Evolutionary conservation across 64 coral and sea anemone species (phyloP), one percentile per base, ranked within the genome.

Genomic region (Platygyra sinensis): DNA sequence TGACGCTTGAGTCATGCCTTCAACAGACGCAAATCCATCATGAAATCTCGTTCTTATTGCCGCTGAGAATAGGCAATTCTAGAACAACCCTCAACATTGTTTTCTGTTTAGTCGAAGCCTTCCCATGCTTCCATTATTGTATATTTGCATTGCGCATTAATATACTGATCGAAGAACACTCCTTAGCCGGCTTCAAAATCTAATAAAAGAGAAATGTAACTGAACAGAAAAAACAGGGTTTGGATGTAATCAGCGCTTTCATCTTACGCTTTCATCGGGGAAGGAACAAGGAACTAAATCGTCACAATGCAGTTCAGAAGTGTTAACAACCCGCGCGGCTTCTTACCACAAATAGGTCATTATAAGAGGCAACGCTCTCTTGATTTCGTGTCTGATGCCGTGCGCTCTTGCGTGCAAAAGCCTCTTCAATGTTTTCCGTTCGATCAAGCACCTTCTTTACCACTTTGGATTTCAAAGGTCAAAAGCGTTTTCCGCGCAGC

Each of bases 351-450:
- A 39, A 64, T 13, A 65, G 38, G 13, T 33, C 27, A 7, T 67
- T 83, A 20, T 19, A 33, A 36, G 6, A 24, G 25, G 62, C 24
- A 24, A 85, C 19, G 63, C 62, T 85, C n/a, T 79, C 62, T 28
- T 38, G 63, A 64, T 85, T 85, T 85, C 81, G 81, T 85, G 81
- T 28, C 63, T 16, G 42, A 15, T 24, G 81, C 81, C 63, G 62
- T 15, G 8, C 60, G 64, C 11, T 85, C 33, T 33, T 71, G 81
- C 81, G 67, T 85, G 36, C 63, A 85, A 69, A 72, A 71, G 65
- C 4, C 67, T 51, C 67, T 39, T 85, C 2, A 22, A 29, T 29
- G 22, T 85, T 51, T 84, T 85, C 81, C 81, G 81, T 85, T 50
- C 18, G 18, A 85, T 29, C 36, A 71, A 85, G 63, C 33, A 71